Evolutionary conservation across 2,113 vertebrate genomes (phyloP).

Genomic region (Gallinago jamesoni): DNA sequence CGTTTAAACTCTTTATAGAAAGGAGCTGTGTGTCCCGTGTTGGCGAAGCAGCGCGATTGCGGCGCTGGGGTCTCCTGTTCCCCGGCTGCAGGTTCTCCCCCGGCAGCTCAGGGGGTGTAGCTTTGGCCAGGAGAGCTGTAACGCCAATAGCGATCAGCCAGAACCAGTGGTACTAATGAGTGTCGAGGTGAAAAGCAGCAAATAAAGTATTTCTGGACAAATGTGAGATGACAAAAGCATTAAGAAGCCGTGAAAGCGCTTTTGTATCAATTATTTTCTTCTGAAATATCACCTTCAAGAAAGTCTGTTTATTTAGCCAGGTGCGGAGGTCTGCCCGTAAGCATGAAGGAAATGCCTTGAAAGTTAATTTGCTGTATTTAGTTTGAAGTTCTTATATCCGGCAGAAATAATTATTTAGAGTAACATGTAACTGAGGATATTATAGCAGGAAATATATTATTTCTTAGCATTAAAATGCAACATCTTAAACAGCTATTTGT

Average conservation of each 20-base stretch:
- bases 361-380: neutral
- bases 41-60: neutral
- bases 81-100: neutral
- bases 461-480: constrained; percentile 39
- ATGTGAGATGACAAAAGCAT: neutral
- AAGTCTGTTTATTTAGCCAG: neutral
- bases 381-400: neutral
- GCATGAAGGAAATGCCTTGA: constrained; percentile 30
- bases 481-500: constrained; percentile 22
- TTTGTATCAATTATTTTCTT: neutral
- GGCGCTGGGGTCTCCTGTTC: neutral
- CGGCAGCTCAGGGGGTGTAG: neutral
- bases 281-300: neutral
- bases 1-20: neutral
- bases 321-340: neutral
- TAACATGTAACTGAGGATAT: constrained; percentile 25
- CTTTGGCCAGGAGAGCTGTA: neutral
- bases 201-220: neutral
- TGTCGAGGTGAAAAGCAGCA: neutral
- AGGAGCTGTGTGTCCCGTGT: neutral
- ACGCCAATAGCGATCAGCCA: neutral
- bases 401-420: constrained; percentile 14
- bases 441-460: constrained; percentile 22
- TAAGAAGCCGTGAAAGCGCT: constrained; percentile 22
- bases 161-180: neutral